A percentile compares a stretch with the other conserved stretches of the same genome.
phyloP scores from a whole-genome alignment of 1,140 invertebrate species.

The Chelonus insularis region DNA sequence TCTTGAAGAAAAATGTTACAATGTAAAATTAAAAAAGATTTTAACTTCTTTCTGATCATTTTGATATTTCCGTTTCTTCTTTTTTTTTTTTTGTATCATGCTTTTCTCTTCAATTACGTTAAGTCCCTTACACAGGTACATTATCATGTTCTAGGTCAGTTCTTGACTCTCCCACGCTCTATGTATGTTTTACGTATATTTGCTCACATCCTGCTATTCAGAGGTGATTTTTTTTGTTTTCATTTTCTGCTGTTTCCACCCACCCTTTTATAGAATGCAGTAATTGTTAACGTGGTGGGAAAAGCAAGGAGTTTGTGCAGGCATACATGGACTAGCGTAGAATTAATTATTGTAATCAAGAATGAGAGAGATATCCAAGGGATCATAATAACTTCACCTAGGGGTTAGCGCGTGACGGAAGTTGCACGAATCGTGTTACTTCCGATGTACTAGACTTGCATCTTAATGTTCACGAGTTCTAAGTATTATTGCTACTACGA shows the following conservation, averaged over 20 bases:
- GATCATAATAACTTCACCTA: neutral
- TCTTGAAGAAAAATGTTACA: neutral
- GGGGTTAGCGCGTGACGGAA: conserved; percentile 1
- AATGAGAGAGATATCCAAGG: conserved; percentile 5
- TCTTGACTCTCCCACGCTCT: conserved; percentile 18
- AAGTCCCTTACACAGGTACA: neutral
- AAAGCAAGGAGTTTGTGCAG: conserved; percentile 13
- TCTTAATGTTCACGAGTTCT: neutral
- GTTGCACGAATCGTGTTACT: conserved; percentile 16
- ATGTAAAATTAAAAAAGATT: neutral
- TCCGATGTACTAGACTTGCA: neutral
- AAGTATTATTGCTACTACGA: no score
- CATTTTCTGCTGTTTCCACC: conserved; percentile 1
- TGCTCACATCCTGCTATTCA: conserved; percentile 50
- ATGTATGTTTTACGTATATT: conserved; percentile 14
- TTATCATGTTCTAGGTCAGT: conserved; percentile 3
- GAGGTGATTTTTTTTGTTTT: conserved; percentile 36
- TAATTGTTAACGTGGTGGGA: conserved; percentile 35
- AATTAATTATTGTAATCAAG: conserved; percentile 22
- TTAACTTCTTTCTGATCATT: no score
- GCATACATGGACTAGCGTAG: conserved; percentile 6
- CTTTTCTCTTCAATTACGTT: neutral
- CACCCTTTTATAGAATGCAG: conserved; percentile 17
- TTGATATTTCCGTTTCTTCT: neutral
- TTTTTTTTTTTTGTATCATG: neutral